Base-by-base conservation (phyloP, 2,888 invertebrate species). In the Andrena trimmerana region DNA sequence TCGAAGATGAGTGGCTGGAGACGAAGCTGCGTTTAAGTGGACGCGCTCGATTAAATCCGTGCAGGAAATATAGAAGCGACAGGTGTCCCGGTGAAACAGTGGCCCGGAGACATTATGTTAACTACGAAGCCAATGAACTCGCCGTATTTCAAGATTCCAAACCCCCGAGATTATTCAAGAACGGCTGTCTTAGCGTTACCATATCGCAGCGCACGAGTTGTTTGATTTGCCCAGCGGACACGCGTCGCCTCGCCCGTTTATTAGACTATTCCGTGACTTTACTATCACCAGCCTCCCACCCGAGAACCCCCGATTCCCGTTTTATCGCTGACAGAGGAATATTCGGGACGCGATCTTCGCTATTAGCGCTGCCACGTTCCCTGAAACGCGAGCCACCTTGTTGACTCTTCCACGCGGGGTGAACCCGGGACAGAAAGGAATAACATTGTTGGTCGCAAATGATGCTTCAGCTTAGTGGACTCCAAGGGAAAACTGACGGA, bases 81-180 rank as follows among this genome's bases (percentile, higher is more conserved):
- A 86, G 86, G 84, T 85, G 85, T 76, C 59, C 31, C 79, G 83
- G 83, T 81, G 84, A 74, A 84, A 84, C 84, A 65, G 73, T 73
- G 65, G 82, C 68, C 80, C 79, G 81, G 80, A 52, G 75, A 67
- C 78, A 65, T 85, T 78, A 73, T 52, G 78, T 82, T 85, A 82
- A 81, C 84, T 52, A 67, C 16, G 76, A 78, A 88, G 90, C 76
- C 90, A 90, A 90, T 84, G 90, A 89, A 89, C 90, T 77, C 82
- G 73, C 84, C 76, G 68, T 77, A 71, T 69, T 73, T 85, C 81
- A 73, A 59, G 80, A 48, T n/a, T 50, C 10, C 67, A 60, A 16
- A 16, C 81, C 82, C 52, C n/a, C 79, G 63, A 31, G 24, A 59
- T 77, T 71, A 60, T 29, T 27, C 42, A 10, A 48, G 70, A 68